These are phyloP conservation scores for Bombus huntii DNA, from an alignment of 1,140 invertebrate genomes.

Conservation along the genomic window DNA sequence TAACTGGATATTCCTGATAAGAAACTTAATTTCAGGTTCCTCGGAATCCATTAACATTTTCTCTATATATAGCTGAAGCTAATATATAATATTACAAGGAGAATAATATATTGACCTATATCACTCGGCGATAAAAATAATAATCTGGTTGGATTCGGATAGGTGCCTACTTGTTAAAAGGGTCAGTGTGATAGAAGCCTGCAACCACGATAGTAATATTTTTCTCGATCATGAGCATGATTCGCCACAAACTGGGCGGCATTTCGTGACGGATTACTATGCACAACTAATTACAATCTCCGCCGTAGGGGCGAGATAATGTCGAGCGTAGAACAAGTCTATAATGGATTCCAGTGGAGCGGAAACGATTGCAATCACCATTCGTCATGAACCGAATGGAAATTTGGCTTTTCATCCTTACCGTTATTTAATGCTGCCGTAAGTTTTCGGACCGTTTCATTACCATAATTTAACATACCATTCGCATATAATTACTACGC, in stretches of 20 bases:
- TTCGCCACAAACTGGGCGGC: conserved; percentile 40
- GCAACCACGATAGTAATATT: conserved; percentile 28
- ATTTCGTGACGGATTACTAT: conserved; percentile 38
- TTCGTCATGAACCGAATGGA: conserved; percentile 64
- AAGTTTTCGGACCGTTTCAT: conserved; percentile 66
- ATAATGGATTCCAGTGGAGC: conserved; percentile 58
- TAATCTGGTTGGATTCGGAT: not conserved
- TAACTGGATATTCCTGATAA: not conserved
- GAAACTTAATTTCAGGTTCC: not conserved
- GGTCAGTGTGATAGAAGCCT: not conserved
- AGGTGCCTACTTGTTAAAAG: not conserved
- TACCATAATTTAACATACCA: conserved; percentile 73
- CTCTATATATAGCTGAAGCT: not conserved
- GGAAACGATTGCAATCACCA: conserved; percentile 67
- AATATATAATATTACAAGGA: not conserved
- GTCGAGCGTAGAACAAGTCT: conserved; percentile 50
- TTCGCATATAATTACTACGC: conserved; percentile 63
- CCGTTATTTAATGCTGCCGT: conserved; percentile 65
- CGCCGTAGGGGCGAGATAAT: conserved; percentile 34
- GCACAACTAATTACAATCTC: conserved; percentile 60
- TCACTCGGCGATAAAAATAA: not conserved
- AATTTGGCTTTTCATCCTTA: conserved; percentile 65
- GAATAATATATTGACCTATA: not conserved
- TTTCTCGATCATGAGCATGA: conserved; percentile 38
- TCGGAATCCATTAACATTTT: not conserved